Evolutionary conservation across 2,888 invertebrate genomes (phyloP), one percentile per base, ranked within the genome.

Genomic region (Apodemia mormo): DNA sequence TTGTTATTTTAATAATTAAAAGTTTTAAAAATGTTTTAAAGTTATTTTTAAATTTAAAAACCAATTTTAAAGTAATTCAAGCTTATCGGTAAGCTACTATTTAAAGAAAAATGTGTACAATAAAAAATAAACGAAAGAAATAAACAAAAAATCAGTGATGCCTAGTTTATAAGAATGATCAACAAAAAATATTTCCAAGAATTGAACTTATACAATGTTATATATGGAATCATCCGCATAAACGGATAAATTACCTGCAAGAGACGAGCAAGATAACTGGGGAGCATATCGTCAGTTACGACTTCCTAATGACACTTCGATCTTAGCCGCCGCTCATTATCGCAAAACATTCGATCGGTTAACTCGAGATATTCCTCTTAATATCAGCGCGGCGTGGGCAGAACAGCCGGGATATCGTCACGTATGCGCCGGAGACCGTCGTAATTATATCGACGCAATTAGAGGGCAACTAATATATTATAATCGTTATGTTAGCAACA

Each of bases 251-350:
- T 86, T 87, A 83, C 83, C 82, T 78, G 79, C 78, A 83, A 83
- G 82, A 81, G 83, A 83, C 80, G 82, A 82, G 84, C 83, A 85
- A 86, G 87, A 88, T 89, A 87, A 88, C 90, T 89, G 84, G 85
- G 88, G 89, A 87, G 85, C 88, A 85, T 89, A 87, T 85, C 84
- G 85, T 74, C 85, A 81, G 86, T 87, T 89, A 90, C 88, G 89
- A 90, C 92, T 92, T 93, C 93, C 93, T 93, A 92, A 93, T 92
- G 91, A 91, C 92, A 90, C 92, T 89, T 89, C 91, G 92, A 90
- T 89, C 89, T 85, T 84, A 84, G 80, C 84, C 85, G 85, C 83
- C 86, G 85, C 88, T 90, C 93, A 92, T 92, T 93, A 92, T 90
- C 90, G 88, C 85, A 82, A 87, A 88, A 89, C 89, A 91, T 89